These are phyloP conservation scores for Hesperia comma DNA, from an alignment of 2,888 invertebrate species.

Conservation along the genomic window DNA sequence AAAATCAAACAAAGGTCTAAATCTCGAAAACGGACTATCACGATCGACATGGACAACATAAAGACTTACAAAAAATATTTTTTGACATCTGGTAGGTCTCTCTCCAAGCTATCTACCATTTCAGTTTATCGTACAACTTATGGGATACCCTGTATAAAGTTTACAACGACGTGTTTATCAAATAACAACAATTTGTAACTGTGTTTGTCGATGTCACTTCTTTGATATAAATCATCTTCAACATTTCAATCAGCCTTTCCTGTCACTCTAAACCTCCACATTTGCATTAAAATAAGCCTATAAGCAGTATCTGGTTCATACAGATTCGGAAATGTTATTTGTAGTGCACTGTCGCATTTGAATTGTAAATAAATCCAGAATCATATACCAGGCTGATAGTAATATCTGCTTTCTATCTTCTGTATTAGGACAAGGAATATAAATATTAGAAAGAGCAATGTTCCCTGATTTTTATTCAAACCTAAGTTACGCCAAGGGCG, in stretches of 20 bases:
- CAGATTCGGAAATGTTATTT: not conserved
- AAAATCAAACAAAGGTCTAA: too few species aligned
- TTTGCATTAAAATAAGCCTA: too few species aligned
- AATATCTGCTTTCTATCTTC: not conserved
- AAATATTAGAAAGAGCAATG: slow-evolving; percentile 24
- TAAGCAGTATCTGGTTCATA: not conserved
- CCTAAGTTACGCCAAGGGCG: slow-evolving; percentile 47
- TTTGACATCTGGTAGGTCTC: too few species aligned
- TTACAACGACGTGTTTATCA: too few species aligned
- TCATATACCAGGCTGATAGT: not conserved
- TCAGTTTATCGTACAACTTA: too few species aligned
- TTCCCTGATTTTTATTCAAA: slow-evolving; percentile 53
- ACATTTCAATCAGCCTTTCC: not conserved
- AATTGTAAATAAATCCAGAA: not conserved
- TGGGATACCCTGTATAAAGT: too few species aligned
- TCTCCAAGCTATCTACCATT: too few species aligned
- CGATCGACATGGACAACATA: too few species aligned
- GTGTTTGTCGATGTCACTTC: not conserved
- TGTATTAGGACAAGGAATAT: not conserved
- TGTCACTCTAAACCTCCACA: too few species aligned
- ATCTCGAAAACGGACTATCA: too few species aligned
- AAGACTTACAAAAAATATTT: too few species aligned
- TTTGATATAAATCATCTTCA: not conserved
- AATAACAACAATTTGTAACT: too few species aligned
- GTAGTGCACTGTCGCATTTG: not conserved